Conservation (phyloP, 2,888 invertebrate species). For the Cheilosia soror region DNA sequence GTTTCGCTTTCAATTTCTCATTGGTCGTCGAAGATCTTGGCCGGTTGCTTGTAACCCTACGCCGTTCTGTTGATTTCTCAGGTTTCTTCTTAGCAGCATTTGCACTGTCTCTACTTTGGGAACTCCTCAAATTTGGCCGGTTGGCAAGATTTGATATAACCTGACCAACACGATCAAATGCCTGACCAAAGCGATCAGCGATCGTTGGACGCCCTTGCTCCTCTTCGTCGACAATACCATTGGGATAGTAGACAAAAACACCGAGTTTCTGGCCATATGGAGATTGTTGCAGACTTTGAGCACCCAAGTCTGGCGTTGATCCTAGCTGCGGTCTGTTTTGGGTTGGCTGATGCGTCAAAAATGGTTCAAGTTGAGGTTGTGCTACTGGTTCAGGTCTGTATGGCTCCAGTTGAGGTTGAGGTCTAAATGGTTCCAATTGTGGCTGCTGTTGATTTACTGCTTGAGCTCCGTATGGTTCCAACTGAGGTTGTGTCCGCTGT, state of each 20-base stretch:
- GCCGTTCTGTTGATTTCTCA: neutral
- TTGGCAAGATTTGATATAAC: slow-evolving; percentile 44
- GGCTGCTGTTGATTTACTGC: neutral
- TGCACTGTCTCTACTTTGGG: neutral
- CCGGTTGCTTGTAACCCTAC: neutral
- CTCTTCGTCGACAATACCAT: slow-evolving; percentile 20
- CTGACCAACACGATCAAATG: slow-evolving; percentile 60
- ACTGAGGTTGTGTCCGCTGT: neutral
- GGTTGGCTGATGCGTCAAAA: neutral
- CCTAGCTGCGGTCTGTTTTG: neutral
- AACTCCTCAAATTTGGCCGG: slow-evolving; percentile 11
- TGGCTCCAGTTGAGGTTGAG: neutral
- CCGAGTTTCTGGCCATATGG: slow-evolving; percentile 39
- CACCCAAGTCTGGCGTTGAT: neutral
- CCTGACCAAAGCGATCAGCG: slow-evolving; percentile 49
- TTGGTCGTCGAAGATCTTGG: neutral
- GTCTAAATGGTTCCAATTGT: neutral
- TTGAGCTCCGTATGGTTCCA: neutral
- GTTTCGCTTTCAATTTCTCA: neutral
- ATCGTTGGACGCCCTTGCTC: slow-evolving; percentile 39
- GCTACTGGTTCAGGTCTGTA: neutral
- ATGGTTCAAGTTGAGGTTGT: neutral
- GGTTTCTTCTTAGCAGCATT: neutral
- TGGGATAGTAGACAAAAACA: slow-evolving; percentile 54
- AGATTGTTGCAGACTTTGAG: neutral